These are phyloP conservation scores for Leptopilina myrica DNA, from an alignment of 2,888 invertebrate genomes.

Conservation along the genomic window DNA sequence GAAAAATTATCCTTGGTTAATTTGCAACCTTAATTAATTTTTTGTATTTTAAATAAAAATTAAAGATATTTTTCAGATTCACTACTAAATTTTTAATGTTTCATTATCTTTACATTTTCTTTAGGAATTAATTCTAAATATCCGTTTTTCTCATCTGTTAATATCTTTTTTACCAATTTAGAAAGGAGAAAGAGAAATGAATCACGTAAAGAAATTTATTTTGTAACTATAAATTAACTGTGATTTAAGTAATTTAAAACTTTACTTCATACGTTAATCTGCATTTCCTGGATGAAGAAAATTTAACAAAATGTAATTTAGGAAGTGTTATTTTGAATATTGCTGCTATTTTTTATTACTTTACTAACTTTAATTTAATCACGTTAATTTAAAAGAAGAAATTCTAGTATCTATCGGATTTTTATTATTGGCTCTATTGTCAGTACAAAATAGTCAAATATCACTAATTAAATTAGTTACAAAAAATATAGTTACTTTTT, in stretches of 20 bases:
- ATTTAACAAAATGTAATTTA: too few species aligned
- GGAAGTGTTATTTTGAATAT: too few species aligned
- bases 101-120: not conserved
- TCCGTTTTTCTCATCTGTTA: not conserved
- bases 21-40: not conserved
- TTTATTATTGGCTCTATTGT: too few species aligned
- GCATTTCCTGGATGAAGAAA: not conserved
- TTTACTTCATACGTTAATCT: not conserved
- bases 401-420: too few species aligned
- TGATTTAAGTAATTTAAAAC: not conserved
- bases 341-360: too few species aligned
- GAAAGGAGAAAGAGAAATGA: conserved; percentile 34
- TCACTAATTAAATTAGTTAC: too few species aligned
- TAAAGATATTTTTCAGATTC: too few species aligned
- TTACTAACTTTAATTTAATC: not conserved
- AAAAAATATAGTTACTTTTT: too few species aligned
- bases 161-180: conserved; percentile 21
- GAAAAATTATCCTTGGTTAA: too few species aligned
- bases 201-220: not conserved
- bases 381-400: not conserved
- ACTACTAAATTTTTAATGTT: too few species aligned
- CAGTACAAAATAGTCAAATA: too few species aligned
- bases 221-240: not conserved
- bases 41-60: not conserved
- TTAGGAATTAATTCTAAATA: not conserved